Conservation (phyloP, 1,140 invertebrate genomes). For the Drosophila lini region DNA sequence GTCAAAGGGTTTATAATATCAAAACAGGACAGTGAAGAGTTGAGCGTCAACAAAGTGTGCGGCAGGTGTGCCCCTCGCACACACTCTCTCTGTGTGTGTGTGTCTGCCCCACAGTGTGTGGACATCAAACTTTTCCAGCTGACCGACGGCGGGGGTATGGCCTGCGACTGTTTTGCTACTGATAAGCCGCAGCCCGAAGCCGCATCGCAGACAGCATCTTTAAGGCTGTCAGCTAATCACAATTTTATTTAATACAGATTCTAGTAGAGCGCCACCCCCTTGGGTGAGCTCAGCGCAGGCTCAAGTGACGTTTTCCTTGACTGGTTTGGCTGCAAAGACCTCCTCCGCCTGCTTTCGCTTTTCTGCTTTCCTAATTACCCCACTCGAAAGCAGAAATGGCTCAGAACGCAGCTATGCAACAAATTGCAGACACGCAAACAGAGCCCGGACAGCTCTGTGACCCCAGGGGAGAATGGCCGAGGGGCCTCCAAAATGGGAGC, state of each 20-base stretch:
- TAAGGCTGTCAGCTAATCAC: conserved; percentile 61
- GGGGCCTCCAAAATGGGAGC: conserved; percentile 13
- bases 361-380: conserved; percentile 71
- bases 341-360: conserved; percentile 57
- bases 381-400: conserved; percentile 55
- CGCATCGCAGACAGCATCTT: conserved; percentile 46
- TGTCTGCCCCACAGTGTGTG: conserved; percentile 15
- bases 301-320: conserved; percentile 51
- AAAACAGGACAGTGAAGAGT: conserved; percentile 61
- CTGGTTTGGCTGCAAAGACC: conserved; percentile 1
- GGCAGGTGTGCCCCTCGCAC: conserved; percentile 62
- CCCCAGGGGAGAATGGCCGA: conserved; percentile 10
- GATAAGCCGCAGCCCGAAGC: conserved; percentile 43
- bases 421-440: conserved; percentile 65
- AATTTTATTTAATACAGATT: conserved; percentile 10
- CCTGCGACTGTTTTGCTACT: conserved; percentile 51
- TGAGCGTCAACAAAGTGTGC: conserved; percentile 66
- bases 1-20: conserved; percentile 74
- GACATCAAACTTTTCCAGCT: conserved; percentile 62
- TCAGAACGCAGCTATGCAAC: conserved; percentile 57
- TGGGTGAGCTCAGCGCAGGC: conserved; percentile 3
- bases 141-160: conserved; percentile 28
- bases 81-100: conserved; percentile 25
- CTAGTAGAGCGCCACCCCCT: background rate
- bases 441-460: conserved; percentile 8